Base-by-base conservation (phyloP, 2,888 invertebrate species). In the Oxytorus armatus region DNA sequence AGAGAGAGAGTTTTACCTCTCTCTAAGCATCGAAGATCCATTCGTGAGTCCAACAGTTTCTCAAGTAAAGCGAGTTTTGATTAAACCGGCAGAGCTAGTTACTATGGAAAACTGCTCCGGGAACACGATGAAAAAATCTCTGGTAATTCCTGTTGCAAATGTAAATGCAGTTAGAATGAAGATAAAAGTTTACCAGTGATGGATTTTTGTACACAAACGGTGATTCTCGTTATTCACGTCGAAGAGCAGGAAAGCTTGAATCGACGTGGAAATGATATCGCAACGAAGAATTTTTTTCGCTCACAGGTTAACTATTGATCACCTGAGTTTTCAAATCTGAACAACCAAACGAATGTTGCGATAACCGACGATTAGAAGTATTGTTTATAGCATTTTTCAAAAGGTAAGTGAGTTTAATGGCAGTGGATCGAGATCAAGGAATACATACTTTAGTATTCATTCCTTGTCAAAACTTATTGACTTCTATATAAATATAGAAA, bases 31-130 rank as follows among this genome's bases (percentile, higher is more conserved):
- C 51, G 51, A 75, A 63, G 69, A 79, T 63, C 29, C 51, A 69
- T 65, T 75, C 65, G 69, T 55, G 65, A 75, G 65, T 69, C 39
- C 69, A 57, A 79, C 69, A 63, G 65, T 75, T 69, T 61, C 29
- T 49, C 69, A n/a, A 51, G 51, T 53, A 36, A 16, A 39, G 68
- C 16, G 39, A 68, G 63, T 69, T 79, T 74, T 63, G 74, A 79
- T 74, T 74, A 55, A 69, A 74, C 53, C 63, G 39, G 57, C 51
- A 4, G 57, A 68, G 44, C 33, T 39, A 57, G 39, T 44, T 44
- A 16, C 25, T n/a, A n/a, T n/a, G 47, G 55, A 69, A 59, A 53
- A 42, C 55, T 74, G 18, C 39, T 10, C 10, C 21, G 33, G 29
- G 42, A 49, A 33, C 25, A 44, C 25, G 7, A 21, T 57, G 18